Conservation (phyloP, 2,797 vertebrate species). For the Myoxocephalus aenaeus region DNA sequence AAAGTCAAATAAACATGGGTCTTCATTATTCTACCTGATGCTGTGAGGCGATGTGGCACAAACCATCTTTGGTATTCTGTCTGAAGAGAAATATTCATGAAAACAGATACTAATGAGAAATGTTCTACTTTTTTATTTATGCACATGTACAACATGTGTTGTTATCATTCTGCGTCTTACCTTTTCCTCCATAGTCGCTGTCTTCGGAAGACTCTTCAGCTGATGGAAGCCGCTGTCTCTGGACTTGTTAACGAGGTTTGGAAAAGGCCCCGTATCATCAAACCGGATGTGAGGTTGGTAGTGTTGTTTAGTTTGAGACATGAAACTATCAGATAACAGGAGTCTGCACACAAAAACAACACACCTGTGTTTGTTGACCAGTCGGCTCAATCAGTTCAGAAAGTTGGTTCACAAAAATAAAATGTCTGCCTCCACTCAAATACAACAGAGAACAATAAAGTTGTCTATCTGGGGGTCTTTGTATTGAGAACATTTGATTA, state of each 20-base stretch:
- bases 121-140: not conserved
- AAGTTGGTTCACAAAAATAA: not conserved
- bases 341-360: constrained; percentile 53
- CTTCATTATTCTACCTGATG: constrained; percentile 57
- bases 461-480: not conserved
- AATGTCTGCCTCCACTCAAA: not conserved
- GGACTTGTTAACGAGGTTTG: constrained; percentile 41
- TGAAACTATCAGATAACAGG: constrained; percentile 59
- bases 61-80: constrained; percentile 64
- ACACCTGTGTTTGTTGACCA: not conserved
- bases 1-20: not conserved
- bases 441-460: not conserved
- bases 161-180: constrained; percentile 9
- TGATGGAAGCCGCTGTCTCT: constrained; percentile 56
- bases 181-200: constrained; percentile 6
- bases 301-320: constrained; percentile 63
- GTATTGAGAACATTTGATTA: not conserved
- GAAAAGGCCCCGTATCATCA: constrained; percentile 29
- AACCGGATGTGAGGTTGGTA: constrained; percentile 45
- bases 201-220: constrained; percentile 28
- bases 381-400: not conserved
- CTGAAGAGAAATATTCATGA: constrained; percentile 42
- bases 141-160: not conserved
- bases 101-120: constrained; percentile 11
- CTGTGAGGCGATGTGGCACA: constrained; percentile 26